A percentile compares a stretch with the other conserved stretches of the same genome.
Evolutionary conservation across 1,140 invertebrate genomes (phyloP).

Genomic region (Apis cerana): DNA sequence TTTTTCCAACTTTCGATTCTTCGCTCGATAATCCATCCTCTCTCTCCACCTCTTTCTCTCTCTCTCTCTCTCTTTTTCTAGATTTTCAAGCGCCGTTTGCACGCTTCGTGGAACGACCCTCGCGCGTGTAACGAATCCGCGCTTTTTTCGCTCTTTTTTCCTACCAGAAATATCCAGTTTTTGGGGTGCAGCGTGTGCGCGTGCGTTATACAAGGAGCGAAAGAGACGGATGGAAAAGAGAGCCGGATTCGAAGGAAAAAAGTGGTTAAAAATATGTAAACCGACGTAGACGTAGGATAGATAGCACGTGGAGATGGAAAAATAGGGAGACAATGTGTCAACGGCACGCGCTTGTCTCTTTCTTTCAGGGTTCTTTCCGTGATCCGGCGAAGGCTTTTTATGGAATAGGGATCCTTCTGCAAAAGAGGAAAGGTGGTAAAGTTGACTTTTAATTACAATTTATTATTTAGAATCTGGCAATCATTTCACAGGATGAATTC

Average conservation of each 20-base stretch:
- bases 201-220: slow-evolving; percentile 13
- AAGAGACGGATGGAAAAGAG: slow-evolving; percentile 31
- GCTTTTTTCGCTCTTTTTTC: slow-evolving; percentile 66
- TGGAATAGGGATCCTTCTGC: background rate
- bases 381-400: slow-evolving; percentile 54
- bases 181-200: slow-evolving; percentile 48
- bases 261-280: slow-evolving; percentile 72
- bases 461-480: no score
- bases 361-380: slow-evolving; percentile 3
- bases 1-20: slow-evolving; percentile 33
- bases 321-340: slow-evolving; percentile 64
- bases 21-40: slow-evolving; percentile 39
- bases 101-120: slow-evolving; percentile 50
- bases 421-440: background rate
- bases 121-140: slow-evolving; percentile 70
- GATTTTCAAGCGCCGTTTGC: slow-evolving; percentile 42
- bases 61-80: background rate
- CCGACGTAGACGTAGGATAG: slow-evolving; percentile 54
- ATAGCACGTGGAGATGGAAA: slow-evolving; percentile 60
- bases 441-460: no score
- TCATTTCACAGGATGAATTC: no score
- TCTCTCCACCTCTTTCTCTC: slow-evolving; percentile 26
- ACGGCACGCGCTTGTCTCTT: slow-evolving; percentile 52
- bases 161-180: slow-evolving; percentile 66
- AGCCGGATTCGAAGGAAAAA: slow-evolving; percentile 59